These are phyloP conservation scores for Haemorhous mexicanus DNA, from an alignment of 2,113 vertebrate species.

Conservation along the genomic window DNA sequence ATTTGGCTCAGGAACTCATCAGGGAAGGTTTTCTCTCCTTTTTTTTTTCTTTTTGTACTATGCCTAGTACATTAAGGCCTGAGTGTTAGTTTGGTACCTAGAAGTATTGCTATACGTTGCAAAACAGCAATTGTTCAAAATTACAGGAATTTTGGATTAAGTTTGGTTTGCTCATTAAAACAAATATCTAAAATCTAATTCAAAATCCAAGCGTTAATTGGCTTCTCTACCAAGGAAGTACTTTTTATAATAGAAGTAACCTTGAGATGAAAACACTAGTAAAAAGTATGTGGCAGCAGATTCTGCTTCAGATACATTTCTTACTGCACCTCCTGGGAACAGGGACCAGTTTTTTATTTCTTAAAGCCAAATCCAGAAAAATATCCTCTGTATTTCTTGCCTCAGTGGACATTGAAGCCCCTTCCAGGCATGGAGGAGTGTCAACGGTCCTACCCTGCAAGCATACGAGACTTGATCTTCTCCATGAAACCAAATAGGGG, in stretches of 20 bases:
- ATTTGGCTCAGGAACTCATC: neutral
- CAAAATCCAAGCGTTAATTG: neutral
- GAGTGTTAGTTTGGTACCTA: neutral
- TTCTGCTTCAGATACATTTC: neutral
- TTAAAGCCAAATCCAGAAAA: constrained; percentile 3
- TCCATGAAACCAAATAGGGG: neutral
- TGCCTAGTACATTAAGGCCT: neutral
- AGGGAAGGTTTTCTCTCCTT: neutral
- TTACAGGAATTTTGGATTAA: neutral
- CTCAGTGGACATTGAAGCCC: neutral
- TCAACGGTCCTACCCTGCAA: neutral
- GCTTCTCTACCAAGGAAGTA: neutral
- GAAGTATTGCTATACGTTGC: neutral
- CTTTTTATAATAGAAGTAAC: neutral
- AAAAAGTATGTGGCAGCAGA: neutral
- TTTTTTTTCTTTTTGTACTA: neutral
- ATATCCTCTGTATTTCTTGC: neutral
- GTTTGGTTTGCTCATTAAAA: neutral
- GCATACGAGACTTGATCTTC: neutral
- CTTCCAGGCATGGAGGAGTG: neutral
- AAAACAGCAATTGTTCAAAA: neutral
- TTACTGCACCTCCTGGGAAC: neutral
- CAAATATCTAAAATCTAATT: neutral
- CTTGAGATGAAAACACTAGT: neutral
- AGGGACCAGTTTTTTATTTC: neutral